Evolutionary conservation across 2,888 invertebrate genomes (phyloP).

Genomic region (Drosophila glabriapex): DNA sequence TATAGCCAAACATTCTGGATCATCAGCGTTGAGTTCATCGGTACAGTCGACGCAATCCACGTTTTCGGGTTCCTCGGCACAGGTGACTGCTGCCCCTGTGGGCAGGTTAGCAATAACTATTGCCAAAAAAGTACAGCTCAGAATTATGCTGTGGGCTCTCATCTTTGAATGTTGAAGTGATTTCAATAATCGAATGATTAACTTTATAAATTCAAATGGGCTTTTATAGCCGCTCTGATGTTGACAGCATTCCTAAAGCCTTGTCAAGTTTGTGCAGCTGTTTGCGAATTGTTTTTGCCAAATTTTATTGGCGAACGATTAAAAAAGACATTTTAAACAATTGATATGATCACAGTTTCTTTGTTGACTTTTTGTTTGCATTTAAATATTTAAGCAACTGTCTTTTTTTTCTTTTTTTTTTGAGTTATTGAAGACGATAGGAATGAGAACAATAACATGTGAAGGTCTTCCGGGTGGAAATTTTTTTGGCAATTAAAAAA

Average conservation of each 20-base stretch:
- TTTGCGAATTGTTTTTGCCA: conserved; percentile 11
- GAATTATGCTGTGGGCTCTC: neutral
- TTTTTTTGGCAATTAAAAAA: neutral
- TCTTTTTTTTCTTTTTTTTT: neutral
- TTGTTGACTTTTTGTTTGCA: neutral
- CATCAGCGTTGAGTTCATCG: conserved; percentile 1
- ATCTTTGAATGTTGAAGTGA: conserved; percentile 1
- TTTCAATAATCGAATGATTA: conserved; percentile 5
- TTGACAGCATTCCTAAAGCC: neutral
- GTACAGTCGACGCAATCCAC: conserved; percentile 28
- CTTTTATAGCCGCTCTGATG: conserved; percentile 16
- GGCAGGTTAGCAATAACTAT: conserved; percentile 18
- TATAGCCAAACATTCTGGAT: conserved; percentile 24
- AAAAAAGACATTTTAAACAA: conserved; percentile 9
- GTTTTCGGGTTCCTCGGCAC: conserved; percentile 26
- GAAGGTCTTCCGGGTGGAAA: neutral
- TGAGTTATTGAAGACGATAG: neutral
- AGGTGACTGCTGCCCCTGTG: conserved; percentile 15
- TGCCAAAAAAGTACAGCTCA: conserved; percentile 7
- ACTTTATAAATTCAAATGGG: neutral
- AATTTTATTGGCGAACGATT: conserved; percentile 13
- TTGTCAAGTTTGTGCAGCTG: conserved; percentile 31
- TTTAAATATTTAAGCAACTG: conserved; percentile 34
- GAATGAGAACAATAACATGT: neutral
- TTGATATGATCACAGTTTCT: neutral